phyloP scores from a whole-genome alignment of 2,797 vertebrate genomes.

The Anguilla megastoma region DNA sequence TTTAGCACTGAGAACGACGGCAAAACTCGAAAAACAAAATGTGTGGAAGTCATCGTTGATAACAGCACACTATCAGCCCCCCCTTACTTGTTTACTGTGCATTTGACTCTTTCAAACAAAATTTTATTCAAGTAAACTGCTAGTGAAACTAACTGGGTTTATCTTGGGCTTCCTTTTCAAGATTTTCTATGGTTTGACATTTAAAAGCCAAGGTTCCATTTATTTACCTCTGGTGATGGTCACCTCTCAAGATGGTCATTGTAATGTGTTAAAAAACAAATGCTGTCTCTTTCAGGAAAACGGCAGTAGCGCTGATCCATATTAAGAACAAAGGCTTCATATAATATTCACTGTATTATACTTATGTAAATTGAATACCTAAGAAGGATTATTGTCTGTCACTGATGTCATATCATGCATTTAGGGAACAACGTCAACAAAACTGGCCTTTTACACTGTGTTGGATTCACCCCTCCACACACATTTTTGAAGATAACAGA shows the following conservation, averaged over 20 bases:
- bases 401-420: slow-evolving; percentile 61
- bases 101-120: slow-evolving; percentile 5
- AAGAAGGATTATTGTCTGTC: slow-evolving; percentile 55
- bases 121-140: not conserved
- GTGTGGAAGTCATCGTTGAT: not conserved
- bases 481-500: slow-evolving; percentile 49
- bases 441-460: slow-evolving; percentile 44
- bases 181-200: not conserved
- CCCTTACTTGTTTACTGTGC: not conserved
- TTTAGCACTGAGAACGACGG: slow-evolving; percentile 59
- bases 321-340: slow-evolving; percentile 54
- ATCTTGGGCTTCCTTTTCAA: slow-evolving; percentile 25
- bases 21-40: not conserved
- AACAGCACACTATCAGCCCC: not conserved
- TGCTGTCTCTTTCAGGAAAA: slow-evolving; percentile 70
- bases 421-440: slow-evolving; percentile 51
- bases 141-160: not conserved
- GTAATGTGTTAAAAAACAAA: slow-evolving; percentile 55
- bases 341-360: slow-evolving; percentile 56
- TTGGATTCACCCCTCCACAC: slow-evolving; percentile 33
- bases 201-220: not conserved
- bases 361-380: slow-evolving; percentile 60
- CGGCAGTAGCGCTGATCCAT: slow-evolving; percentile 67
- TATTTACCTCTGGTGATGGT: slow-evolving; percentile 15
- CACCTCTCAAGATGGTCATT: slow-evolving; percentile 23